Evolutionary conservation across 2,888 invertebrate genomes (phyloP), one percentile per base, ranked within the genome.

Genomic region (Pammene fasciana): DNA sequence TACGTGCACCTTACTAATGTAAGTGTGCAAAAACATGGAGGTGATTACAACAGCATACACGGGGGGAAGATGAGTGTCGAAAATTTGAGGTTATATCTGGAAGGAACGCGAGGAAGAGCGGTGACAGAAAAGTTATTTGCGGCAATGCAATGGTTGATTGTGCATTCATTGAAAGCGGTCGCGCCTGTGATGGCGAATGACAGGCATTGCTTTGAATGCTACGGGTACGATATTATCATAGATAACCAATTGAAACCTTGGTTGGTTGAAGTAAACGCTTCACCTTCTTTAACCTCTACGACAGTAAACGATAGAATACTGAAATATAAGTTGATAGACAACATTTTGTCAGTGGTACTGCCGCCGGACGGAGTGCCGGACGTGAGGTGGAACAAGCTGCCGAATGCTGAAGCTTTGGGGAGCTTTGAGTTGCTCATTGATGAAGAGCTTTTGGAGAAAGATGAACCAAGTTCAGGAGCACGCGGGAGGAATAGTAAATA

Each of bases 1-100:
- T 99, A 97, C 82, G 97, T 98, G 65, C 99, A 99, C 92, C 93
- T 99, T 65, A 99, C 99, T 11, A 99, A 99, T 85, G 99, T 99
- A 5, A 98, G 99, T 70, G 98, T 99, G n/a, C 99, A 99, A 88
- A 99, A 98, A 87, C 98, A 98, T 83, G 98, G 98, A 75, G 97
- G 97, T 41, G 98, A 98, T 83, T 99, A 99, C 85, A 99, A 99
- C 86, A 96, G 95, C 73, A 94, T 97, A 62, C 98, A 99, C 81
- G 99, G 99, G 9, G 99, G 99, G 0, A 99, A 99, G 91, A 95
- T 98, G 94, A 97, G 97, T 65, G 96, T 98, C 11, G 96, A 98
- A 83, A 98, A 99, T 93, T 92, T 99, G 66, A 94, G 97, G 59
- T 91, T 99, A 8, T 98, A 97, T 85, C 91, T 99, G 79, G 98